phyloP scores from a whole-genome alignment of 2,113 vertebrate species.

The Bucco capensis region DNA sequence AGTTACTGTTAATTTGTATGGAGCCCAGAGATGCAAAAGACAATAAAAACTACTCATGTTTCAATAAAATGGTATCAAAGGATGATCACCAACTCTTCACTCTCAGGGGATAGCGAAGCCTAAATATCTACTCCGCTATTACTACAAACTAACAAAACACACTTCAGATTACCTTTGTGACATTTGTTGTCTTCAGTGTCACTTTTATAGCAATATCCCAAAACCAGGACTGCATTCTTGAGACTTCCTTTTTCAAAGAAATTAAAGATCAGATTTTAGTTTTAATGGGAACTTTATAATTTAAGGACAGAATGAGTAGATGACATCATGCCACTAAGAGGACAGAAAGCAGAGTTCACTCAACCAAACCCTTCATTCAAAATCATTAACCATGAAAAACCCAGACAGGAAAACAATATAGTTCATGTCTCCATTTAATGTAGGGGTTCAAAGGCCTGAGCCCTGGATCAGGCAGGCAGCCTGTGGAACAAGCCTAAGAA shows the following conservation, averaged over 20 bases:
- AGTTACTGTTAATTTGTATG: background rate
- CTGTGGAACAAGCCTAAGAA: background rate
- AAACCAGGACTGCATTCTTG: conserved; percentile 83
- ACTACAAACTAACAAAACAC: background rate
- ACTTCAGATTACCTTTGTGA: conserved; percentile 73
- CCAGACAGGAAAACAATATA: background rate
- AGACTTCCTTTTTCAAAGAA: conserved; percentile 76
- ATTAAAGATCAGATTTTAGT: background rate
- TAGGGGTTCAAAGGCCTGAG: background rate
- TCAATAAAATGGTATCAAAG: background rate
- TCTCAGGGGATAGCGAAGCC: background rate
- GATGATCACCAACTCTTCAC: background rate
- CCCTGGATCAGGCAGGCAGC: accelerated
- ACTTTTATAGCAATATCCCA: conserved; percentile 77
- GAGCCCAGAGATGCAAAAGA: background rate
- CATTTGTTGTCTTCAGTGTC: conserved; percentile 58
- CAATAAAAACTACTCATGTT: background rate
- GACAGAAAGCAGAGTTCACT: background rate
- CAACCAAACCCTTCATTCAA: background rate
- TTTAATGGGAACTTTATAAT: background rate
- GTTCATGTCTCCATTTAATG: background rate
- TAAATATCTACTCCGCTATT: background rate
- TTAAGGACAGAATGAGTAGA: background rate
- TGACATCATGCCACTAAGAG: background rate
- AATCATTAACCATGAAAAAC: background rate